Conservation (phyloP, 2,888 invertebrate species). For the Thyatira batis region DNA sequence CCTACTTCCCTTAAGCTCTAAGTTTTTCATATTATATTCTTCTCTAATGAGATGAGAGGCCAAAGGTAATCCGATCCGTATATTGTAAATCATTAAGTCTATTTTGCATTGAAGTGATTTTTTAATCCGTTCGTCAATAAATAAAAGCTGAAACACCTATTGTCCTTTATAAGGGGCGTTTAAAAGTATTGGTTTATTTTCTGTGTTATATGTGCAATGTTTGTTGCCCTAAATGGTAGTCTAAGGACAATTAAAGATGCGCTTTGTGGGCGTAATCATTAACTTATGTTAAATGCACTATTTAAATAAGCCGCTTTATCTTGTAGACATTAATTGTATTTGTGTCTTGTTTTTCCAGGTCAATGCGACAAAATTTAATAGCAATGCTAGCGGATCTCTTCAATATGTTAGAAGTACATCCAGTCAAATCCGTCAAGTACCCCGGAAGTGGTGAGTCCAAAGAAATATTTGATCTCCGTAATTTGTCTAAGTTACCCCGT, state of each 20-base stretch:
- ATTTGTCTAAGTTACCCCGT: slow-evolving; percentile 26
- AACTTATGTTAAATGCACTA: neutral
- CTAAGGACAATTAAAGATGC: neutral
- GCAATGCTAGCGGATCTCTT: slow-evolving; percentile 97
- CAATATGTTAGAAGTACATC: slow-evolving; percentile 95
- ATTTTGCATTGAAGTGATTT: too few relatives aligned
- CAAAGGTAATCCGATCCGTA: neutral
- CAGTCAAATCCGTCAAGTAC: slow-evolving; percentile 92
- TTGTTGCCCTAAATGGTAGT: neutral
- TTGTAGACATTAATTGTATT: neutral
- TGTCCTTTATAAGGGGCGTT: neutral
- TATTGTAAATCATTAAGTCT: neutral
- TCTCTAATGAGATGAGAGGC: neutral
- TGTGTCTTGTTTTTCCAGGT: slow-evolving; percentile 76
- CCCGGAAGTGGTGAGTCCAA: slow-evolving; percentile 85
- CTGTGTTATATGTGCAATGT: neutral
- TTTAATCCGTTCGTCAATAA: too few relatives aligned
- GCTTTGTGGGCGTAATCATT: neutral
- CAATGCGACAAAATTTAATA: slow-evolving; percentile 95
- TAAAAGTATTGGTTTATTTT: neutral
- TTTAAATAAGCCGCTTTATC: too few relatives aligned
- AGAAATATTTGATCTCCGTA: neutral
- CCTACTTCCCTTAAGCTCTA: too few relatives aligned
- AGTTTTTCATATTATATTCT: too few relatives aligned
- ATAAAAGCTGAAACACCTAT: neutral